Evolutionary conservation across 2,888 invertebrate species (phyloP), one percentile per base, ranked within the genome.

Genomic region (Hemithea aestivaria): DNA sequence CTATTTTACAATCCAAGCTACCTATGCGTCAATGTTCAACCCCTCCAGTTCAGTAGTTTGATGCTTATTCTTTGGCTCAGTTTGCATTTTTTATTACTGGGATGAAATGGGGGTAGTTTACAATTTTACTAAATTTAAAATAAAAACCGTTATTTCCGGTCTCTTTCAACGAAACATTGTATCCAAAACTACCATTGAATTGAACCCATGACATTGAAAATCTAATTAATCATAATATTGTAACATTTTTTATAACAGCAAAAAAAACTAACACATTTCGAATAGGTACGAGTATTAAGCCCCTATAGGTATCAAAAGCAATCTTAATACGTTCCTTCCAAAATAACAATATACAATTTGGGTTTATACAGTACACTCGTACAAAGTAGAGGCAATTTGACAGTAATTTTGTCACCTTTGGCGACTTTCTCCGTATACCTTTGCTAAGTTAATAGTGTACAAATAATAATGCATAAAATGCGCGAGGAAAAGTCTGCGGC

Each of bases 381-480:
- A n/a, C n/a, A 43, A 23, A 29, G 10, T 44, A 52, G 45, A 57
- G 67, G 59, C 66, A 63, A 64, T 66, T 58, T 66, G 69, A 64
- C 65, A 67, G 63, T 59, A 65, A 54, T 59, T 43, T 39, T 53
- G 62, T 68, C 84, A 82, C 82, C 79, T 78, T 73, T 67, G 77
- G 77, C 76, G 72, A 66, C 64, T 62, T 57, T 68, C 67, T 74
- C 74, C 75, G 74, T 82, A 83, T 82, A 82, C 79, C 62, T 73
- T 80, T 69, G 65, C 78, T 79, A 77, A 72, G 63, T 73, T 66
- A 73, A 66, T 72, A 72, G 67, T 74, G 75, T 73, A 69, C 56
- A 64, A 64, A 58, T 60, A 48, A 61, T 50, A 49, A 62, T 72
- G 72, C 70, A 73, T 67, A 53, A 56, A 49, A 66, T 68, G 72